Conservation (phyloP, 2,113 vertebrate genomes). For the Mungos mungo region DNA sequence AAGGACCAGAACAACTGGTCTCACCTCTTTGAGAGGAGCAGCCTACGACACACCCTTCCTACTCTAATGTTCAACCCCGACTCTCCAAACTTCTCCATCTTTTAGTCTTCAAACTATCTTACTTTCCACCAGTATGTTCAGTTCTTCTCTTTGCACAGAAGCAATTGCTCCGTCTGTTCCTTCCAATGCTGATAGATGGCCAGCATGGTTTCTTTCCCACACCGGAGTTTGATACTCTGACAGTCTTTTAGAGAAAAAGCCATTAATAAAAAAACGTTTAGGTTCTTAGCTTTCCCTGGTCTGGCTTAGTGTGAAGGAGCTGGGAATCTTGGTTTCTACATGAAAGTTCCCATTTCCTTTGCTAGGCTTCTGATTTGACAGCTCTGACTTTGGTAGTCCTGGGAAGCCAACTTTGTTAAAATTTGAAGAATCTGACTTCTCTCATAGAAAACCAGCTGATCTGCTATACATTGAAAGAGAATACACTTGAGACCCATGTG, state of each 20-base stretch:
- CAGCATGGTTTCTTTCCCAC: neutral
- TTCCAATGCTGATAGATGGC: neutral
- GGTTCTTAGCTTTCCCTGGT: neutral
- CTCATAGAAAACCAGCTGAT: constrained; percentile 45
- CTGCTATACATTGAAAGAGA: constrained; percentile 74
- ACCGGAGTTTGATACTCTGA: neutral
- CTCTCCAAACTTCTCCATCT: neutral
- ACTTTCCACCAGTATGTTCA: neutral
- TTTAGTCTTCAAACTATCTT: neutral
- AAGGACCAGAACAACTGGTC: neutral
- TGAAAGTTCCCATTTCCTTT: neutral
- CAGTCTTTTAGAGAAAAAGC: neutral
- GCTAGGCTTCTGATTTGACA: constrained; percentile 11
- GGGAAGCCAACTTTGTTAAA: constrained; percentile 14
- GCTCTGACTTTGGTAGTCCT: neutral
- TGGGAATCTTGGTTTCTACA: neutral
- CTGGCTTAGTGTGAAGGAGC: neutral
- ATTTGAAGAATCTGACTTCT: constrained; percentile 50
- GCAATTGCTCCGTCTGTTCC: neutral
- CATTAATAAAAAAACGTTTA: neutral
- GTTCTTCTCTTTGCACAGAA: neutral
- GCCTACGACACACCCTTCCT: neutral
- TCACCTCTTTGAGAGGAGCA: neutral
- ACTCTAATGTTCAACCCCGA: neutral
- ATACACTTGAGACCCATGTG: constrained; percentile 57